Evolutionary conservation across 92 coral and sea anemone genomes (phyloP), one percentile per base, ranked within the genome.

Genomic region (Scolanthus callimorphus): DNA sequence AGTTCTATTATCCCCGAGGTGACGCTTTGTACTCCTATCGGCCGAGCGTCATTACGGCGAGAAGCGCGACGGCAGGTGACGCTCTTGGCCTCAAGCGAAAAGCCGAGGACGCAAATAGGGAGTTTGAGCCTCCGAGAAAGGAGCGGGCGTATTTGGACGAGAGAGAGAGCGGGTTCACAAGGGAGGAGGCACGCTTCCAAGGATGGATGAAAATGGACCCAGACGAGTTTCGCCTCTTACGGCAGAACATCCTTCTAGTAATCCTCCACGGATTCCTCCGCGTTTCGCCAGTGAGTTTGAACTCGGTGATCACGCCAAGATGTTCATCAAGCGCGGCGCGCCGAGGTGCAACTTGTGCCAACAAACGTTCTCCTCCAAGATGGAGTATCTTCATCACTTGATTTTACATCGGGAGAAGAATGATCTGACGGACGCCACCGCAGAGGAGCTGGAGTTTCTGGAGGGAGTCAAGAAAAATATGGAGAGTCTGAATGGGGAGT

Each of bases 371-470:
- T 6, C 77, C 22, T 78, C 96, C 51, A 88, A 83, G 65, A 88
- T 83, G 96, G 96, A 83, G 55, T 88, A 88, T 51, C 71, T 88
- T 4, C 96, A 88, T 46, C 96, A 88, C 37, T 63, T 88, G 52
- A 88, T 88, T 39, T 80, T 90, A 20, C 96, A 88, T 55, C 80
- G 80, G 39, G 86, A 85, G 44, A 83, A 71, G 61, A 83, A 88
- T 47, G 68, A 63, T 0, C 31, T 48, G 8, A 47, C 38, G 1
- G 69, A 60, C 21, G 77, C 46, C 49, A 25, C 49, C 15, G 55
- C 60, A 23, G 59, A 63, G 51, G 74, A 78, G 44, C 29, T 68
- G 56, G 75, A 68, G 49, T 68, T 68, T 21, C 39, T 68, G 0
- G 75, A 68, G 30, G 65, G 62, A n/a, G 56, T 57, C 0, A 57